Percentiles rank a stretch among this genome's conserved stretches.
Evolutionary conservation across 2,888 invertebrate genomes (phyloP).

Genomic region (Ischnura elegans): DNA sequence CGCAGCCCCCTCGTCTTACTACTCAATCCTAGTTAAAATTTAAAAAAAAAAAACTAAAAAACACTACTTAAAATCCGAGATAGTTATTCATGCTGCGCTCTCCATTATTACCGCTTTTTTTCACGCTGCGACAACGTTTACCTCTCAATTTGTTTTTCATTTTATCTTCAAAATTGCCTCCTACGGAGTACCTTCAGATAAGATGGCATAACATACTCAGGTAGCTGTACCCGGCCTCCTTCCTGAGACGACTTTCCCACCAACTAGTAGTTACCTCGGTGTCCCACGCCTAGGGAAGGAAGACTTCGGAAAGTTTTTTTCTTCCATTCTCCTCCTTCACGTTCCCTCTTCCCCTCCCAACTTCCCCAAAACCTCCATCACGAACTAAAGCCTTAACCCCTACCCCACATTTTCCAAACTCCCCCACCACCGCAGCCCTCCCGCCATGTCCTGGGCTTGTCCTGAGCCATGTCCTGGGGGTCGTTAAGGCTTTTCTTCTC

Average conservation of each 20-base stretch:
- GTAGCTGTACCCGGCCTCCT: not conserved
- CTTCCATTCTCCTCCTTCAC: not conserved
- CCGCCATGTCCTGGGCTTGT: not conserved
- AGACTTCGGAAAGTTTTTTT: constrained; percentile 18
- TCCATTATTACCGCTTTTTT: not conserved
- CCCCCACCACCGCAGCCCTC: not conserved
- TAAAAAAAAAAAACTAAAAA: not conserved
- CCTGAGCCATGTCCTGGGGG: constrained; percentile 4
- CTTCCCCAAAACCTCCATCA: too few species aligned
- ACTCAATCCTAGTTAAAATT: too few species aligned
- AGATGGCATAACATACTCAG: too few species aligned
- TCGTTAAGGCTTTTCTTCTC: constrained; percentile 35
- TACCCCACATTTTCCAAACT: not conserved
- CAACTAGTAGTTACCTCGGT: not conserved
- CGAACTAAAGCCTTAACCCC: not conserved
- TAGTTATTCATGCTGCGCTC: not conserved
- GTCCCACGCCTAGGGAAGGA: not conserved
- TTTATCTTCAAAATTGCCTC: not conserved
- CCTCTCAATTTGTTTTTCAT: not conserved
- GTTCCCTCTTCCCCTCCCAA: too few species aligned
- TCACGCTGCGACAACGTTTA: not conserved
- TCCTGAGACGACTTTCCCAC: not conserved
- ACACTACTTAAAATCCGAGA: not conserved
- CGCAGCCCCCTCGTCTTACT: not conserved
- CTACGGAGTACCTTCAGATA: not conserved